Evolutionary conservation across 2,797 vertebrate species (phyloP), one percentile per base, ranked within the genome.

Genomic region (Diplodus puntazzo): DNA sequence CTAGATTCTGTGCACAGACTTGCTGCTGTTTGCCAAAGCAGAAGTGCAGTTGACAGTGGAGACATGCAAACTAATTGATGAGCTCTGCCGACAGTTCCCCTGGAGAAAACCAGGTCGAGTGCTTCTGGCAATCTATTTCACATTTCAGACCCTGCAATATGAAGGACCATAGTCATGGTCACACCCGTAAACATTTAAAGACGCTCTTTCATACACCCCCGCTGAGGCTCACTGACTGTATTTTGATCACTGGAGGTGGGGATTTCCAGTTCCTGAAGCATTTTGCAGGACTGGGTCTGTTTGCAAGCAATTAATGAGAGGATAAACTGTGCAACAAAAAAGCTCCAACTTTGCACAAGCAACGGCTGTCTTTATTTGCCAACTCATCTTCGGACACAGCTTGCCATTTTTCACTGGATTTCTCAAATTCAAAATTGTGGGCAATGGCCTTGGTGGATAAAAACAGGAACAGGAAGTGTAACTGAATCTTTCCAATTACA

Each of bases 21-120:
- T 4, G 6, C 42, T 67, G 59, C 43, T 48, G 17, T 59, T 21
- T 23, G 39, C 43, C 2, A 3, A 17, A 60, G 72, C 27, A 61
- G 30, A 79, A 80, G 77, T 63, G 45, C 55, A 67, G 77, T 39
- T 54, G 68, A 71, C 77, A 81, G 46, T 34, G 45, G n/a, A 78
- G 61, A 68, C 64, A 67, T 62, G 49, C 27, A 68, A 61, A 72
- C 27, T 62, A 80, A 85, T 63, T 75, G 71, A 82, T 87, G 60
- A 45, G 66, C 60, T 73, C 60, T 27, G 50, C 59, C 27, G 20
- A 64, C 73, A 45, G 59, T 50, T 67, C 49, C 39, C 66, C 25
- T 20, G 53, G 60, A 62, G 60, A 45, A 78, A 81, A 78, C 52
- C 61, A 69, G 63, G 50, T 52, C n/a, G 12, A 60, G 27, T 30